Conservation (phyloP, 2,888 invertebrate species). For the Eumacrocentrus americanus region DNA sequence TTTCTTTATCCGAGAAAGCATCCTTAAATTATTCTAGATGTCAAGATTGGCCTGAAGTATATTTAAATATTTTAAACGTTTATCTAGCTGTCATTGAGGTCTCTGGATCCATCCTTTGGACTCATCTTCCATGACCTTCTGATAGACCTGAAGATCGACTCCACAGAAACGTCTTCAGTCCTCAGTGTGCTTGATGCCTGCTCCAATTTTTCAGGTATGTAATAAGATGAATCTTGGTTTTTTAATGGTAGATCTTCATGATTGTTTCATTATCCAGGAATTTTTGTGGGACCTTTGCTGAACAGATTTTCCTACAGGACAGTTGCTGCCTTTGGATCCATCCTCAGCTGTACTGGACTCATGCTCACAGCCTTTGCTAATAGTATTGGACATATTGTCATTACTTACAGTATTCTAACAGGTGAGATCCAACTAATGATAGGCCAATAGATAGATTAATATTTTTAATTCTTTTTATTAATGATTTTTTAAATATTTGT, state of each 20-base stretch:
- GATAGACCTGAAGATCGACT: conserved; percentile 72
- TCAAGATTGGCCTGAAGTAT: no score
- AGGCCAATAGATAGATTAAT: not conserved
- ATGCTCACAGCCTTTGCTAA: conserved; percentile 59
- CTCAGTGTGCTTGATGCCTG: conserved; percentile 78
- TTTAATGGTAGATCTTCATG: conserved; percentile 71
- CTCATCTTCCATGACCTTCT: conserved; percentile 78
- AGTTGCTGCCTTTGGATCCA: conserved; percentile 59
- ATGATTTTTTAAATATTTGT: no score
- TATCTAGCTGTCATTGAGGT: conserved; percentile 75
- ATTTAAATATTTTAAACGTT: conserved; percentile 8
- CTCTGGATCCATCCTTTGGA: conserved; percentile 82
- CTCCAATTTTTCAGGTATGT: conserved; percentile 73
- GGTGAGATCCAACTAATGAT: conserved; percentile 60
- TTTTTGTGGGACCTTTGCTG: conserved; percentile 61
- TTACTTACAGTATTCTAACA: conserved; percentile 56
- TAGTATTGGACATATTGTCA: conserved; percentile 57
- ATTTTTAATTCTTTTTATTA: not conserved
- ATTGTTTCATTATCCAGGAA: conserved; percentile 62
- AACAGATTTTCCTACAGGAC: conserved; percentile 59
- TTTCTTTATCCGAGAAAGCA: no score
- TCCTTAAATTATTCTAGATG: no score
- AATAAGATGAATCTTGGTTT: no score
- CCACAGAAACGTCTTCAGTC: conserved; percentile 77
- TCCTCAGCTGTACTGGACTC: conserved; percentile 58